phyloP scores from a whole-genome alignment of 2,888 invertebrate genomes.

The Oxytorus armatus region DNA sequence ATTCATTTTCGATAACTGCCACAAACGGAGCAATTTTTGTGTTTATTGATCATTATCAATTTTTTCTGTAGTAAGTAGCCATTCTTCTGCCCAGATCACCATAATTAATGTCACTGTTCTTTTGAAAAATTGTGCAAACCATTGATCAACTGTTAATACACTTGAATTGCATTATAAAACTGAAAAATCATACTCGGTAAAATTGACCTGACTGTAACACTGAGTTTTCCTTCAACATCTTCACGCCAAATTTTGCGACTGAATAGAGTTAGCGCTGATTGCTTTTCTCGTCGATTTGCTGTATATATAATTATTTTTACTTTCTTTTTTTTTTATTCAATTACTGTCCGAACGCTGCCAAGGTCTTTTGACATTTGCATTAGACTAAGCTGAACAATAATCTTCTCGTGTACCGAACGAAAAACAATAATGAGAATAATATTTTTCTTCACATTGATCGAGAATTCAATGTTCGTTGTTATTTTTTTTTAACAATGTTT shows the following conservation, averaged over 20 bases:
- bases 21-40: too few relatives aligned
- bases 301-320: constrained; percentile 36
- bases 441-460: constrained; percentile 25
- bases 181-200: not conserved
- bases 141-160: not conserved
- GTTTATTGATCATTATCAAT: too few relatives aligned
- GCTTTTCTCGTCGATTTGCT: constrained; percentile 38
- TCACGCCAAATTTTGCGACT: not conserved
- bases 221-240: constrained; percentile 14
- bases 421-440: constrained; percentile 13
- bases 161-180: not conserved
- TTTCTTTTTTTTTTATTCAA: constrained; percentile 15
- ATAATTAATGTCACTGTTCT: too few relatives aligned
- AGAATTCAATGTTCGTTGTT: constrained; percentile 28
- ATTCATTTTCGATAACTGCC: too few relatives aligned
- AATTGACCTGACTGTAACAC: constrained; percentile 15
- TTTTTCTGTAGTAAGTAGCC: too few relatives aligned
- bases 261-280: constrained; percentile 35
- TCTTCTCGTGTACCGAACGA: constrained; percentile 13
- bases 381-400: constrained; percentile 34
- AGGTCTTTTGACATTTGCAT: constrained; percentile 5
- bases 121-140: too few relatives aligned
- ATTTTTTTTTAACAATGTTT: constrained; percentile 55
- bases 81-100: too few relatives aligned
- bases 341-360: not conserved